Evolutionary conservation across 2,113 vertebrate species (phyloP).

Genomic region (Theropithecus gelada): DNA sequence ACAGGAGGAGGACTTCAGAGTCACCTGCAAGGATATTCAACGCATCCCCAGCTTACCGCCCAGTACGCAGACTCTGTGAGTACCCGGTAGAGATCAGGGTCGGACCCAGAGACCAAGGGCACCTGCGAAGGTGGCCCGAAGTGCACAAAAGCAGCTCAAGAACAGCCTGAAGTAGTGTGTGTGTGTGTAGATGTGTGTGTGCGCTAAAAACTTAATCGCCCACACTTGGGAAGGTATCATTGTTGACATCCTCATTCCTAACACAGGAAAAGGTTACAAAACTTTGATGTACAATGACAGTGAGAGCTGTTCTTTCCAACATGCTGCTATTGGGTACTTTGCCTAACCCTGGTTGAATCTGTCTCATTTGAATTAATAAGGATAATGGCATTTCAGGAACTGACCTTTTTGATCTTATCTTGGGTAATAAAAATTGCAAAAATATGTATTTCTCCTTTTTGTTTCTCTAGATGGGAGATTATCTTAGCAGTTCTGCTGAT

Average conservation of each 20-base stretch:
- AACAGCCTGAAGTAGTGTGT: background rate
- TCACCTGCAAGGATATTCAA: slow-evolving; percentile 91
- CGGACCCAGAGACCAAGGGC: background rate
- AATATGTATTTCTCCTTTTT: background rate
- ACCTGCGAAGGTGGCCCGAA: background rate
- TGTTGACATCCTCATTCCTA: background rate
- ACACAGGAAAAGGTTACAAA: background rate
- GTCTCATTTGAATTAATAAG: background rate
- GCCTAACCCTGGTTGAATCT: background rate
- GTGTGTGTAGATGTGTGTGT: background rate
- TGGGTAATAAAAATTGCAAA: background rate
- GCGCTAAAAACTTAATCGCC: background rate
- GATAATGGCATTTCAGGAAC: background rate
- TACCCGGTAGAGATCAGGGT: slow-evolving; percentile 72
- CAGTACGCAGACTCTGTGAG: slow-evolving; percentile 94
- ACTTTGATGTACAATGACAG: background rate
- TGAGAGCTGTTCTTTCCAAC: background rate
- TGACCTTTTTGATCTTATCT: background rate
- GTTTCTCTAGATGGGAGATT: background rate
- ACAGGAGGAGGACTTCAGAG: slow-evolving; percentile 87
- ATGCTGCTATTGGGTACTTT: background rate
- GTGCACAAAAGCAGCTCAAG: background rate
- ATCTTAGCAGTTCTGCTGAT: background rate
- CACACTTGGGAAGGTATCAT: background rate
- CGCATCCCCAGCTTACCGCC: slow-evolving; percentile 90